Evolutionary conservation across 1,140 invertebrate species (phyloP), one percentile per base, ranked within the genome.

Genomic region (Sminthurides bifidus): DNA sequence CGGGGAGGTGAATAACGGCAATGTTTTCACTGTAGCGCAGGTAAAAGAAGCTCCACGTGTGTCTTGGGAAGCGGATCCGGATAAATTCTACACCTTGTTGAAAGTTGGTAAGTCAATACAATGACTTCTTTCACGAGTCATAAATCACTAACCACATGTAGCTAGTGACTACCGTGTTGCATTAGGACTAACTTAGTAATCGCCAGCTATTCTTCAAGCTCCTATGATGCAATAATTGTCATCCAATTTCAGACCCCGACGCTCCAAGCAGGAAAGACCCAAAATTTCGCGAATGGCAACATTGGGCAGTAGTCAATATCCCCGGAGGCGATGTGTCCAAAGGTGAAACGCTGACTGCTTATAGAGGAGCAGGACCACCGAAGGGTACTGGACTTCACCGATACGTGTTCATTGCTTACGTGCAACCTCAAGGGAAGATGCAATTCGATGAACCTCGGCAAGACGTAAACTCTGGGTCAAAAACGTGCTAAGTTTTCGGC

Each of bases 281-380:
- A 0, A 84, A 78, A 52, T 85, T 80, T 65, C 75, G 88, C 1
- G 90, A 93, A 73, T 91, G 84, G 82, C 84, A 87, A 65, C 91
- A 94, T 70, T 95, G 91, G 90, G 70, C 93, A 2, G 83, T 95
- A 0, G 85, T 77, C 5, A 96, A 96, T 67, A 89, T 96, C 66
- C 87, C 86, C 6, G 49, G 49, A 26, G 19, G 12, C 55, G 74
- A 87, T 43, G 68, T 95, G 0, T 65, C 67, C 0, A 73, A 79
- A 31, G 92, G 91, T 6, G 81, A 86, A 44, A 75, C 76, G 0
- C 69, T 93, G 0, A 81, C 80, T 6, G 81, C 79, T 0, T 94
- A 92, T 70, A 74, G 92, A 58, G 89, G 90, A 26, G 77, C 88
- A 23, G 89, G 87, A 10, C 89, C 90, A 1, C 88, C 88, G 1